A percentile compares a stretch with the other conserved stretches of the same genome.
phyloP scores from a whole-genome alignment of 2,888 invertebrate species.

The Choristoneura rosaceana region DNA sequence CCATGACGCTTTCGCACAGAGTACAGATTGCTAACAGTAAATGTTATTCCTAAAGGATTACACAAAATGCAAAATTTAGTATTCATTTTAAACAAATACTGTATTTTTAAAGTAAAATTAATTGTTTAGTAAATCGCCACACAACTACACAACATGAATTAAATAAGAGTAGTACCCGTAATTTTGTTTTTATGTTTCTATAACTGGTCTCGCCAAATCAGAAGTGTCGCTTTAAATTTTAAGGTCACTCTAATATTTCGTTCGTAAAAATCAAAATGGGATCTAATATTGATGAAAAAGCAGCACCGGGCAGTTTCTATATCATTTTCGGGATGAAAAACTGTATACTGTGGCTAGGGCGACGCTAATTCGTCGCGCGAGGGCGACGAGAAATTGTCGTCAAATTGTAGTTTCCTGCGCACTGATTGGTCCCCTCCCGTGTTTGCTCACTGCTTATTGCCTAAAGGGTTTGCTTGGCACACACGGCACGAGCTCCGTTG shows the following conservation, averaged over 20 bases:
- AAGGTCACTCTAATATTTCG: no score
- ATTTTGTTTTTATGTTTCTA: no score
- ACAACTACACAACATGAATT: no score
- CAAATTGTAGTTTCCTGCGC: conserved; percentile 73
- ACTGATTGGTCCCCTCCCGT: conserved; percentile 64
- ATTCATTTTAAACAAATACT: neutral
- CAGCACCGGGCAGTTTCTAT: neutral
- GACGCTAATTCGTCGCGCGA: conserved; percentile 54
- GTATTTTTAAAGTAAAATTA: no score
- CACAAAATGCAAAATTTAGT: neutral
- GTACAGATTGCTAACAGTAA: conserved; percentile 22
- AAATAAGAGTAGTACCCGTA: no score
- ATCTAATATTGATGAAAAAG: no score
- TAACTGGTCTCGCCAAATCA: no score
- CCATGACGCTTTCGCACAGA: conserved; percentile 13
- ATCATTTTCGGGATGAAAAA: neutral
- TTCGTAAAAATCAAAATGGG: neutral
- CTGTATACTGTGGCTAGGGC: conserved; percentile 42
- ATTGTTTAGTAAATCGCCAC: no score
- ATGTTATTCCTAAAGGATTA: neutral
- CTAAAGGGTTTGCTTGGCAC: conserved; percentile 18
- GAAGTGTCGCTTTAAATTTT: no score
- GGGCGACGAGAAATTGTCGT: conserved; percentile 65
- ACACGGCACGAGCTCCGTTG: conserved; percentile 13
- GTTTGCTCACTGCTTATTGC: conserved; percentile 35